Conservation (phyloP, 2,888 invertebrate genomes). For the Criorhina ranunculi region DNA sequence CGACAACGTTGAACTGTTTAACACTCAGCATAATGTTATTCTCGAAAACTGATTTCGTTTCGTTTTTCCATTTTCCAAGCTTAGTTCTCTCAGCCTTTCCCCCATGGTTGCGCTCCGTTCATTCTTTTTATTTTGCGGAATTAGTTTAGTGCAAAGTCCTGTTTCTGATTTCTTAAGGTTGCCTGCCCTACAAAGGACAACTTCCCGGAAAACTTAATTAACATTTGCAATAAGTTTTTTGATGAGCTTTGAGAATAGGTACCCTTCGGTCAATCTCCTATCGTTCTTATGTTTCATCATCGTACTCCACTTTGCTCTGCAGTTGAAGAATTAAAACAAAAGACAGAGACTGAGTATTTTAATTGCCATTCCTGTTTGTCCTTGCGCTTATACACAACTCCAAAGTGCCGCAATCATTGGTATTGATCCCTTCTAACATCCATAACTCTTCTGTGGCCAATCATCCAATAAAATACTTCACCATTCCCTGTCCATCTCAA, state of each 20-base stretch:
- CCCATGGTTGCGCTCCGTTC: too few species aligned
- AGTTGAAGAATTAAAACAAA: constrained; percentile 13
- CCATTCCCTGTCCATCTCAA: neutral
- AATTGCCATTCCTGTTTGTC: constrained; percentile 50
- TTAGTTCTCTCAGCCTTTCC: constrained; percentile 27
- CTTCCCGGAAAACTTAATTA: constrained; percentile 72
- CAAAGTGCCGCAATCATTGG: neutral
- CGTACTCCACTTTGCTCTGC: neutral
- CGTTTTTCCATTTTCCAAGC: constrained; percentile 40
- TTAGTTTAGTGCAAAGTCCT: constrained; percentile 72
- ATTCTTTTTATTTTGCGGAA: constrained; percentile 35
- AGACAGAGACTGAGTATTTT: constrained; percentile 32
- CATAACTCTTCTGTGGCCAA: constrained; percentile 39
- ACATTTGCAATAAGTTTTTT: constrained; percentile 73
- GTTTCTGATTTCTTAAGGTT: constrained; percentile 56
- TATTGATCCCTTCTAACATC: constrained; percentile 6
- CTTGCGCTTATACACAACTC: constrained; percentile 12
- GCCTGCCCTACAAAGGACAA: constrained; percentile 48
- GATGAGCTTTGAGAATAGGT: constrained; percentile 63
- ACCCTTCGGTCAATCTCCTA: constrained; percentile 34
- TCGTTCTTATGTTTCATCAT: constrained; percentile 19
- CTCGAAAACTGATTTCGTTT: constrained; percentile 55
- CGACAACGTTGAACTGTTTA: constrained; percentile 56
- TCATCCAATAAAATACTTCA: constrained; percentile 24
- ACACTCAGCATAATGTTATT: constrained; percentile 61